Evolutionary conservation across 1,140 invertebrate genomes (phyloP).

Genomic region (Sycophaga agraensis): DNA sequence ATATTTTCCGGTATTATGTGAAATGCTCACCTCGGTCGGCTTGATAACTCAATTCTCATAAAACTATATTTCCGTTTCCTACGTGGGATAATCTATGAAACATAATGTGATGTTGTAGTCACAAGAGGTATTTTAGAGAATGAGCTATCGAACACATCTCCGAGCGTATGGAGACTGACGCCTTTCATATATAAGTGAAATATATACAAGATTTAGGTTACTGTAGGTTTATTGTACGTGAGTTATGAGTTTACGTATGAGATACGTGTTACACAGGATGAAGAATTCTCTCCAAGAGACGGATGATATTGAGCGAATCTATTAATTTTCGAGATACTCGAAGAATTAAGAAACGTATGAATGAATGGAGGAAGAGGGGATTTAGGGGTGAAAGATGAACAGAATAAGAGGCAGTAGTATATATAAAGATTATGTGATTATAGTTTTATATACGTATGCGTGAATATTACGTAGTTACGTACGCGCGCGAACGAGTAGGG

Average conservation of each 20-base stretch:
- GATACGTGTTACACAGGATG: not conserved
- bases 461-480: slow-evolving; percentile 5
- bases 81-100: not conserved
- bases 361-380: not conserved
- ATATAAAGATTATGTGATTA: slow-evolving; percentile 39
- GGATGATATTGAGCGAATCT: not conserved
- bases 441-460: slow-evolving; percentile 29
- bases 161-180: slow-evolving; percentile 54
- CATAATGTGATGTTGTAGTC: slow-evolving; percentile 19
- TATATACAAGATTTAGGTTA: slow-evolving; percentile 56
- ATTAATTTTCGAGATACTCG: not conserved
- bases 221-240: slow-evolving; percentile 47
- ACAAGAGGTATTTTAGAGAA: slow-evolving; percentile 24
- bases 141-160: slow-evolving; percentile 34
- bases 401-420: no score
- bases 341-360: not conserved
- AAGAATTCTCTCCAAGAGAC: slow-evolving; percentile 1
- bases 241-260: slow-evolving; percentile 35
- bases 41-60: slow-evolving; percentile 33
- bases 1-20: slow-evolving; percentile 59
- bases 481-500: slow-evolving; percentile 19
- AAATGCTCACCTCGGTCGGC: slow-evolving; percentile 49
- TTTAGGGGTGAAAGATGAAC: no score
- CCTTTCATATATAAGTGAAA: slow-evolving; percentile 59
- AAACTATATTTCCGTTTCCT: no score